A percentile compares a stretch with the other conserved stretches of the same genome.
These are phyloP conservation scores for Ovis aries DNA, from an alignment of 2,113 vertebrate genomes.

Conservation along the genomic window ARS-UI_Ramb_v3.0 NC_056063.1:46985001-46985500, in stretches of 20 bases:
- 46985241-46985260: neutral
- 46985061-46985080: neutral
- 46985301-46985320: neutral
- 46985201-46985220: neutral
- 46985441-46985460: constrained; percentile 32
- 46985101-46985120: neutral
- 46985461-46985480: constrained; percentile 47
- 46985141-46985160: neutral
- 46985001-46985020: neutral
- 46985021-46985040: neutral
- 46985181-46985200: neutral
- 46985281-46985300: neutral
- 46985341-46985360: constrained; percentile 20
- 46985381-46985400: constrained; percentile 28
- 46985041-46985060: neutral
- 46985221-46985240: neutral
- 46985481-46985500: constrained; percentile 36
- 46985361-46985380: neutral
- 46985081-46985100: neutral
- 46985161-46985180: constrained; percentile 29
- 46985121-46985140: constrained; percentile 25
- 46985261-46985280: neutral
- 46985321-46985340: neutral
- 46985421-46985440: constrained; percentile 36
- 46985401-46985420: constrained; percentile 46